These are phyloP conservation scores for Urocitellus parryii DNA, from an alignment of 2,113 vertebrate genomes.

Conservation along the genomic window DNA sequence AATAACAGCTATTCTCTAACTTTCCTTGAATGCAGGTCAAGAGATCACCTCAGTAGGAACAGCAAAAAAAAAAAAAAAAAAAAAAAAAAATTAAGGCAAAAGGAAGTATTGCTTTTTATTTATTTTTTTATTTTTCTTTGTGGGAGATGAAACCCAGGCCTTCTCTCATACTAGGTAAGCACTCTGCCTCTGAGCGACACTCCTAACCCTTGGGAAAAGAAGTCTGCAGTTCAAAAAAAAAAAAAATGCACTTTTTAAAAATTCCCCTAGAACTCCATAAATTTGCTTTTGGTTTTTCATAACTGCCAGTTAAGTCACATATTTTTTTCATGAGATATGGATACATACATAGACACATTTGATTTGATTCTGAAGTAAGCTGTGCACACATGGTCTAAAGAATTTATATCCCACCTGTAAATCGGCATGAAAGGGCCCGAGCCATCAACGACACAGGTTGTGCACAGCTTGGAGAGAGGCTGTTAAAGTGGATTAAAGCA, in stretches of 20 bases:
- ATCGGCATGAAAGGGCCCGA: too few relatives aligned
- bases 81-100: neutral
- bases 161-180: too few relatives aligned
- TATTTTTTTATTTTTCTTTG: too few relatives aligned
- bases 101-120: too few relatives aligned
- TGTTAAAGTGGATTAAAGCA: neutral
- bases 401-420: neutral
- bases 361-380: neutral
- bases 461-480: too few relatives aligned
- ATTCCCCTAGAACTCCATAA: neutral
- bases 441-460: fast-evolving
- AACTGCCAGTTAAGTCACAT: neutral
- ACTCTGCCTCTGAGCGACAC: too few relatives aligned
- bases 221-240: neutral
- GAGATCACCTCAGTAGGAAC: neutral
- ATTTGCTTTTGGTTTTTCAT: neutral
- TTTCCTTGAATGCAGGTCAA: neutral
- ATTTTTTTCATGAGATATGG: too few relatives aligned
- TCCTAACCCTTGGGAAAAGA: neutral
- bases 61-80: too few relatives aligned
- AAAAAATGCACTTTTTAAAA: too few relatives aligned
- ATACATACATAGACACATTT: neutral
- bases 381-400: neutral
- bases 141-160: too few relatives aligned
- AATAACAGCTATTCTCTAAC: neutral